These are phyloP conservation scores for Gallinago undulata DNA, from an alignment of 2,113 vertebrate genomes.

Conservation along the genomic window DNA sequence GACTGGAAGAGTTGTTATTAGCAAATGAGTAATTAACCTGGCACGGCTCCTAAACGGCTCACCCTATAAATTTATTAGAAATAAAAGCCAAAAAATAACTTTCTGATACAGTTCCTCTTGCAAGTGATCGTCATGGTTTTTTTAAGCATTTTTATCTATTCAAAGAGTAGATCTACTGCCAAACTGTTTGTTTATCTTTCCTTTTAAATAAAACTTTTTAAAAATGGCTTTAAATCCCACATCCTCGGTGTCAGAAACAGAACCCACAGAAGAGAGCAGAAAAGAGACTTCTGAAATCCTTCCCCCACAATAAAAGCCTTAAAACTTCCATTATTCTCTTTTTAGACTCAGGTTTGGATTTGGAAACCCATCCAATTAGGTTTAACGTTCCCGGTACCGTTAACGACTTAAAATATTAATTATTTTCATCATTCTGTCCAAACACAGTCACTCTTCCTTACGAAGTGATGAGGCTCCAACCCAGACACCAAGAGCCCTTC, in stretches of 20 bases:
- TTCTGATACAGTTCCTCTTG: neutral
- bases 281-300: neutral
- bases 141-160: neutral
- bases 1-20: neutral
- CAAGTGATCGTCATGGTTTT: neutral
- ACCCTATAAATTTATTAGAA: neutral
- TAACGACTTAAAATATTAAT: neutral
- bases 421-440: neutral
- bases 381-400: neutral
- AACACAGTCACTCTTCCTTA: accelerated
- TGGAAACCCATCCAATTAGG: neutral
- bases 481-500: neutral
- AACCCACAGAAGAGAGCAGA: neutral
- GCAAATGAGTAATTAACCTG: neutral
- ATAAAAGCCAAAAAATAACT: neutral
- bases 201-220: neutral
- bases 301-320: neutral
- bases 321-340: neutral
- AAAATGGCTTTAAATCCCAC: neutral
- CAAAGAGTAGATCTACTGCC: neutral
- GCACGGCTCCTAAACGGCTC: neutral
- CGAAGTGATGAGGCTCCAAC: accelerated
- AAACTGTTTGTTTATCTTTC: neutral
- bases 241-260: neutral
- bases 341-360: neutral